A percentile compares a stretch with the other conserved stretches of the same genome.
phyloP scores from a whole-genome alignment of 1,140 invertebrate species.

The roundworm (Caenorhabditis elegans) region WBcel235 BX284606.5:14534001-14534500 shows the following conservation, averaged over 20 bases:
- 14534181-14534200: background rate
- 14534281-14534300: background rate
- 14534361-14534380: background rate
- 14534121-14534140: background rate
- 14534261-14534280: too few relatives aligned
- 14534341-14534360: background rate
- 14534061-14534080: too few relatives aligned
- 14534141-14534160: background rate
- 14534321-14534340: background rate
- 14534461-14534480: background rate
- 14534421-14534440: too few relatives aligned
- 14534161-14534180: background rate
- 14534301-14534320: background rate
- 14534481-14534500: background rate
- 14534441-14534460: background rate
- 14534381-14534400: background rate
- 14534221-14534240: constrained; percentile 21
- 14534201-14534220: background rate
- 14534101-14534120: background rate
- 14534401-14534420: background rate
- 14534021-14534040: too few relatives aligned
- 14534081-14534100: too few relatives aligned
- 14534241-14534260: background rate
- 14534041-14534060: too few relatives aligned
- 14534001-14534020: too few relatives aligned